phyloP scores from a whole-genome alignment of 2,888 invertebrate species.

The Rhagium mordax region DNA sequence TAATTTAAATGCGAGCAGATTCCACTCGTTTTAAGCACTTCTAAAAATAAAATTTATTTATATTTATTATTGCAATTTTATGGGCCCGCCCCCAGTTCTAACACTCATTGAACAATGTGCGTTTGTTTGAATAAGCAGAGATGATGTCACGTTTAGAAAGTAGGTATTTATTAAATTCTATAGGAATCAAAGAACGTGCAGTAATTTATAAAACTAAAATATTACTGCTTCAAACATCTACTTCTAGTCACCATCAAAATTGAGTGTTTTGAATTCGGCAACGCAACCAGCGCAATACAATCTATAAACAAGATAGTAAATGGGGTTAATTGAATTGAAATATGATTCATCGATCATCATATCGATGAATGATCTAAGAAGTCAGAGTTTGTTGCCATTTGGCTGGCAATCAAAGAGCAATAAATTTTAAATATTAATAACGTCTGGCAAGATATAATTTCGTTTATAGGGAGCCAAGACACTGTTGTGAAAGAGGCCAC shows the following conservation, averaged over 20 bases:
- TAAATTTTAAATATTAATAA: neutral
- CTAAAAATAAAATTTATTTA: conserved; percentile 5
- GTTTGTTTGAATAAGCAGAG: neutral
- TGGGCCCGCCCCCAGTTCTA: conserved; percentile 2
- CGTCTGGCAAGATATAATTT: neutral
- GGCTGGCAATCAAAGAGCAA: neutral
- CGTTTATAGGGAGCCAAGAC: neutral
- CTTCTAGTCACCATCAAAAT: no score
- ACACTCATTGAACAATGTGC: conserved; percentile 7
- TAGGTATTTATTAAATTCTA: conserved; percentile 3
- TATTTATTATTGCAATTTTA: conserved; percentile 9
- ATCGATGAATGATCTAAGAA: neutral
- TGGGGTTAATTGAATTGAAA: no score
- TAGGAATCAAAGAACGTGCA: neutral
- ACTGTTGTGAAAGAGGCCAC: neutral
- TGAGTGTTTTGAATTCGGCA: no score
- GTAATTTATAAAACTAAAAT: conserved; percentile 5
- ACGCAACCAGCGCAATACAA: no score
- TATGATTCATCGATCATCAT: no score
- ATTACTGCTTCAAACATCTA: no score
- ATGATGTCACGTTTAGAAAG: neutral
- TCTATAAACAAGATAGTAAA: no score
- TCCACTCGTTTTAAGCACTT: neutral
- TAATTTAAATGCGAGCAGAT: neutral
- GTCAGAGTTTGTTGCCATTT: neutral